Evolutionary conservation across 2,888 invertebrate genomes (phyloP).

Genomic region (Synergus umbraculus): DNA sequence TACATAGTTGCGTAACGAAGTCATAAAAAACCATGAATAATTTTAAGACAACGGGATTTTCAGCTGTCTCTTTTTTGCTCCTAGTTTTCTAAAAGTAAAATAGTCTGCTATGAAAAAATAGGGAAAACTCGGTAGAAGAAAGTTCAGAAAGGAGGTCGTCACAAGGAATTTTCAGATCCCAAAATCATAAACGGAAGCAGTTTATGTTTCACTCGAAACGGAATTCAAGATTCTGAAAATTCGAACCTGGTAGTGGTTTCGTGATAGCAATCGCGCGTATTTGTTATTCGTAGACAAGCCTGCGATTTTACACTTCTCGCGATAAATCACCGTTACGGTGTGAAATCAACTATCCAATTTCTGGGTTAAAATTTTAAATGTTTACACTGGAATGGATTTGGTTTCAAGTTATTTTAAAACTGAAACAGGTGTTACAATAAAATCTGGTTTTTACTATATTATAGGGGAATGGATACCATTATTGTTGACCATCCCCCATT

Average conservation of each 20-base stretch:
- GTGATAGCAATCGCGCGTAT: constrained; percentile 41
- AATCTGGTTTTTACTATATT: too few relatives aligned
- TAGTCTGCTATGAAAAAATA: background rate
- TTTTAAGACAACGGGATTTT: background rate
- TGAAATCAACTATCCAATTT: background rate
- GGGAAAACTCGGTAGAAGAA: background rate
- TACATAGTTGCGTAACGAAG: constrained; percentile 15
- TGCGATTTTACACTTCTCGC: constrained; percentile 42
- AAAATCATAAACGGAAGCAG: constrained; percentile 5
- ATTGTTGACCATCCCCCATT: too few relatives aligned
- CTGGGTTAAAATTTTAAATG: too few relatives aligned
- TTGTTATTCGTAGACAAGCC: constrained; percentile 43
- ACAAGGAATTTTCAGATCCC: background rate
- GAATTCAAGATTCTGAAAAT: constrained; percentile 36
- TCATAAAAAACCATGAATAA: background rate
- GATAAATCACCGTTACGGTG: constrained; percentile 47
- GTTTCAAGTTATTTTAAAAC: too few relatives aligned
- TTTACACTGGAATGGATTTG: too few relatives aligned
- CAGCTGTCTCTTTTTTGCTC: background rate
- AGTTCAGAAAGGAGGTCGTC: background rate
- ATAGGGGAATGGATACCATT: too few relatives aligned
- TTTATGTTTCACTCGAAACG: constrained; percentile 21
- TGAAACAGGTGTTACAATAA: too few relatives aligned
- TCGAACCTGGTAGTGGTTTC: constrained; percentile 37
- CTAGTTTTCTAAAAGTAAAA: background rate